These are phyloP conservation scores for Ceratina calcarata DNA, from an alignment of 1,140 invertebrate species.

Conservation along the genomic window DNA sequence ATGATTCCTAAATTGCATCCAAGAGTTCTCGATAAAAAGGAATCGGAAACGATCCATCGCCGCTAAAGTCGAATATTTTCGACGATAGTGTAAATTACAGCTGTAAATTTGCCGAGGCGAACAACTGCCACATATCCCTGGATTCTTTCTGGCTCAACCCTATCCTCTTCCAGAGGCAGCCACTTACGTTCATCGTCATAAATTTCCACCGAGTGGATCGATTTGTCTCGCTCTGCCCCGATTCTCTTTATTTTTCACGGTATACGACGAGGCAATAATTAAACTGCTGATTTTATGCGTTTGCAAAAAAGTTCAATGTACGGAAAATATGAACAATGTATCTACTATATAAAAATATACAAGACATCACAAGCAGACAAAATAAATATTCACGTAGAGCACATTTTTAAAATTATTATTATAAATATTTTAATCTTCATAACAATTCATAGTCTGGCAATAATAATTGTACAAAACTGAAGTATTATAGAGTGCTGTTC, in stretches of 20 bases:
- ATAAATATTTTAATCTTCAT: too few species aligned
- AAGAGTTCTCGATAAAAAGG: constrained; percentile 3
- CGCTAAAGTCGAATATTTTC: background rate
- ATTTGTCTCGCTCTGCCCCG: background rate
- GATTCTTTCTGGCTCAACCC: background rate
- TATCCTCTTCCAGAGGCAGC: background rate
- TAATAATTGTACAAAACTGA: too few species aligned
- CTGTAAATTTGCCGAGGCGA: constrained; percentile 4
- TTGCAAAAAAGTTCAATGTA: too few species aligned
- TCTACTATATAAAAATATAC: too few species aligned
- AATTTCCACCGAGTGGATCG: constrained; percentile 9
- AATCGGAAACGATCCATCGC: background rate
- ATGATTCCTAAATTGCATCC: constrained; percentile 4
- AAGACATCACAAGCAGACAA: too few species aligned
- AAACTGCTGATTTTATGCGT: too few species aligned
- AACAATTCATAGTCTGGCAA: too few species aligned
- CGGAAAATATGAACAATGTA: too few species aligned
- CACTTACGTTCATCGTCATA: constrained; percentile 17
- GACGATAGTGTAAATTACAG: constrained; percentile 22
- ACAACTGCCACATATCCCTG: background rate
- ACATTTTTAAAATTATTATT: too few species aligned
- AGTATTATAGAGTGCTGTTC: too few species aligned
- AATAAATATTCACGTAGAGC: too few species aligned
- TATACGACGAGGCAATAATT: too few species aligned
- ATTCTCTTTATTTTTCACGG: background rate